These are phyloP conservation scores for Scylla paramamosain DNA, from an alignment of 1,140 invertebrate genomes.

Conservation along the genomic window DNA sequence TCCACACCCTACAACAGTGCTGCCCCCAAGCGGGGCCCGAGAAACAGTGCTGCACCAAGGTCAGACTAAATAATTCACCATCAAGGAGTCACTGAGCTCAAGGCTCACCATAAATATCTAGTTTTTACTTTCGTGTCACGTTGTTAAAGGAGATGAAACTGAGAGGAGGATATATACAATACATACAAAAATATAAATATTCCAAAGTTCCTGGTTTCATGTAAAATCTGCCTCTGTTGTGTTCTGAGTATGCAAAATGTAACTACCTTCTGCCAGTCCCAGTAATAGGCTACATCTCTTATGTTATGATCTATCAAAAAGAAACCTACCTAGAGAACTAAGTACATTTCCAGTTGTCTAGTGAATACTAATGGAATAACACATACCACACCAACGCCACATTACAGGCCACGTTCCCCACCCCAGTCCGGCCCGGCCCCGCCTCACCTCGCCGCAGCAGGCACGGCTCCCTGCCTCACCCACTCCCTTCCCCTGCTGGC, in stretches of 20 bases:
- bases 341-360: conserved; percentile 55
- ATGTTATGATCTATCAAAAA: conserved; percentile 46
- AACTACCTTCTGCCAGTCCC: conserved; percentile 6
- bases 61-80: background rate
- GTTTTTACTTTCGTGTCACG: background rate
- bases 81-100: background rate
- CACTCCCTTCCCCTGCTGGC: background rate
- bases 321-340: conserved; percentile 58
- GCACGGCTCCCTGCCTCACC: background rate
- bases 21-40: background rate
- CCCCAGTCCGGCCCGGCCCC: background rate
- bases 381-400: conserved; percentile 30
- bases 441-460: background rate
- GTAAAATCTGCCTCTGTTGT: background rate
- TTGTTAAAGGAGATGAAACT: background rate
- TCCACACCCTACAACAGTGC: background rate
- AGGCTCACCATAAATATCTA: background rate
- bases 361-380: conserved; percentile 56
- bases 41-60: background rate
- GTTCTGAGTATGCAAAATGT: background rate
- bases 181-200: conserved; percentile 25
- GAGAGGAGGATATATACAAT: conserved; percentile 22
- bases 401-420: background rate
- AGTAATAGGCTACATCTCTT: background rate
- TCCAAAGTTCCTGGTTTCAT: background rate